These are phyloP conservation scores for Argya squamiceps DNA, from an alignment of 2,797 vertebrate genomes.

Conservation along the genomic window DNA sequence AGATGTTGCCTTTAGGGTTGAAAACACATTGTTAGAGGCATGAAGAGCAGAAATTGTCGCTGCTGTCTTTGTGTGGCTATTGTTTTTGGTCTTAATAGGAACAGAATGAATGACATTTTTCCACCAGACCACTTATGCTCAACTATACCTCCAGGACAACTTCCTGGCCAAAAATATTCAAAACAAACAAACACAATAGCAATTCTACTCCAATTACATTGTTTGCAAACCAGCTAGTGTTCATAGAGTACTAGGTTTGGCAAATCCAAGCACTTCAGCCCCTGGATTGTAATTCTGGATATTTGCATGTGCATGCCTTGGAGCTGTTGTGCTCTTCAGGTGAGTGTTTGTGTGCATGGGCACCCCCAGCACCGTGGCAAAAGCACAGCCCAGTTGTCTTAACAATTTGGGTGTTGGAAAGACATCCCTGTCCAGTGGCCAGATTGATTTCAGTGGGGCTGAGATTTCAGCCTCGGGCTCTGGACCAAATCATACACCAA, in stretches of 20 bases:
- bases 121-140: slow-evolving; percentile 61
- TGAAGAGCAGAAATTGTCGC: slow-evolving; percentile 50
- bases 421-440: background rate
- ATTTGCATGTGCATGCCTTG: background rate
- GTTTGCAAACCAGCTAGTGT: slow-evolving; percentile 61
- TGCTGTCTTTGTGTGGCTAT: slow-evolving; percentile 62
- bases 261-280: background rate
- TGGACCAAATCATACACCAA: background rate
- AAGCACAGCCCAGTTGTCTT: background rate
- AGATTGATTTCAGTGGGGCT: background rate
- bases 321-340: background rate
- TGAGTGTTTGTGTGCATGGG: background rate
- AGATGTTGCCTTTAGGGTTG: slow-evolving; percentile 53
- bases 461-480: background rate
- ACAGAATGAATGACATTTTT: slow-evolving; percentile 70
- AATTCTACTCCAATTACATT: slow-evolving; percentile 69
- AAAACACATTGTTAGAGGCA: slow-evolving; percentile 61
- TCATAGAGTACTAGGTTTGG: slow-evolving; percentile 61
- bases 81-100: slow-evolving; percentile 66
- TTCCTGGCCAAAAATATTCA: slow-evolving; percentile 65
- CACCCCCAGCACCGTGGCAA: background rate
- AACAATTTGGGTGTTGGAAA: background rate
- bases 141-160: slow-evolving; percentile 68
- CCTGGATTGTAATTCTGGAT: background rate
- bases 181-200: slow-evolving; percentile 68